Evolutionary conservation across 64 coral and sea anemone genomes (phyloP), one percentile per base, ranked within the genome.

Genomic region (Orbicella faveolata): DNA sequence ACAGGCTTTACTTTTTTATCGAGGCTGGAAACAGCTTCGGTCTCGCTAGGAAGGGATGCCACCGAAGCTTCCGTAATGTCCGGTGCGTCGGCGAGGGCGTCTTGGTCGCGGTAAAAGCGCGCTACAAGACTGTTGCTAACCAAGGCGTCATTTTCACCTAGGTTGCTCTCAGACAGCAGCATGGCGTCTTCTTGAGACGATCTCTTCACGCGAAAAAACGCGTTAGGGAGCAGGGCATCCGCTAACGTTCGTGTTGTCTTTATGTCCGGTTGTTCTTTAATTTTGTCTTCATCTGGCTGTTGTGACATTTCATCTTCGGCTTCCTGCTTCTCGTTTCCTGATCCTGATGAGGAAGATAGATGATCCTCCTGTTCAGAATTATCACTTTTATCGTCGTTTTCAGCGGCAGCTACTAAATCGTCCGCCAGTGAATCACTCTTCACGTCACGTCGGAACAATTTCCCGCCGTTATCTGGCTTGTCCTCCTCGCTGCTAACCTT

Each of bases 71-170:
- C 64, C 23, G 34, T 41, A 36, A 23, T 35, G 11, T 87, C 61
- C 6, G 80, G 37, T 51, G 55, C 15, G 37, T 87, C 52, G 17
- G 36, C 54, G 34, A 88, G 79, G 74, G 75, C 87, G 73, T 96
- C 84, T 78, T 96, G 95, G 21, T 96, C 95, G 23, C 95, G 91
- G 76, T 97, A 97, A 91, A 97, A 97, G 36, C 95, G 83, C 77
- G 77, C 84, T 23, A 97, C 89, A 74, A 97, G 65, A 57, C 78
- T 94, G 21, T 74, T 61, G 52, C 79, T 53, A 57, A 66, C 30
- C n/a, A 89, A 35, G 11, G 63, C 72, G 41, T 94, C 87, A 10
- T 75, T 89, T 85, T 36, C 67, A 33, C 54, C 76, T 17, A 35
- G 75, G 14, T 34, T 69, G 34, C 52, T 9, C 11, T 35, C 74